Conservation (phyloP, 2,888 invertebrate species). For the Sarcophaga carnaria region DNA sequence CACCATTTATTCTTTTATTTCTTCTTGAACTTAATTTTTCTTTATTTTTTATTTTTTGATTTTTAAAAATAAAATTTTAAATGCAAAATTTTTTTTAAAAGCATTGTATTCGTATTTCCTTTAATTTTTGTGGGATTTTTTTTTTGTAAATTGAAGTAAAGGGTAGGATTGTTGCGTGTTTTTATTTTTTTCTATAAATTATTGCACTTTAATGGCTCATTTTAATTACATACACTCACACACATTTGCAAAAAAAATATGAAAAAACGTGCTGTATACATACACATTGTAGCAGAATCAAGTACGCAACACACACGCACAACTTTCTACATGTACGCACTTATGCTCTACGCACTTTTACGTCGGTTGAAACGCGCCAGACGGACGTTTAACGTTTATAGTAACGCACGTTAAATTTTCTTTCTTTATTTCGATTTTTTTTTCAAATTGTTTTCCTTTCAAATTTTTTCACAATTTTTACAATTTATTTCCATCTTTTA, state of each 20-base stretch:
- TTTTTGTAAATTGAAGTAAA: constrained; percentile 24
- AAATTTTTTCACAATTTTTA: no score
- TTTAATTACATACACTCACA: constrained; percentile 36
- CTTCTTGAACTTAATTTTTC: constrained; percentile 5
- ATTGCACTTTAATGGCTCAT: constrained; percentile 67
- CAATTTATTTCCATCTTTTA: not conserved
- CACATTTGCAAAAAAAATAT: constrained; percentile 1
- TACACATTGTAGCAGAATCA: not conserved
- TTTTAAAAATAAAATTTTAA: constrained; percentile 18
- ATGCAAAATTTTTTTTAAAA: constrained; percentile 6
- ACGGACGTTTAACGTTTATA: constrained; percentile 46
- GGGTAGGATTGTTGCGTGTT: constrained; percentile 26
- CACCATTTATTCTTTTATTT: constrained; percentile 45
- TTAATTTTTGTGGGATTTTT: constrained; percentile 1
- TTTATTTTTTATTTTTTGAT: not conserved
- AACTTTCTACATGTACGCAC: constrained; percentile 24
- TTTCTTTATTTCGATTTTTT: not conserved
- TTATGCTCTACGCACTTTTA: constrained; percentile 48
- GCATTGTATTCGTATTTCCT: not conserved
- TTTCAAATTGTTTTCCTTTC: not conserved
- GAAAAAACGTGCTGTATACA: not conserved
- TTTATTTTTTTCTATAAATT: constrained; percentile 55
- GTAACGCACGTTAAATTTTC: constrained; percentile 25
- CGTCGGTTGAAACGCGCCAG: constrained; percentile 12
- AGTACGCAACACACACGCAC: constrained; percentile 12